A percentile compares a stretch with the other conserved stretches of the same genome.
Evolutionary conservation across 2,113 vertebrate genomes (phyloP).

Genomic region (Alethe diademata): DNA sequence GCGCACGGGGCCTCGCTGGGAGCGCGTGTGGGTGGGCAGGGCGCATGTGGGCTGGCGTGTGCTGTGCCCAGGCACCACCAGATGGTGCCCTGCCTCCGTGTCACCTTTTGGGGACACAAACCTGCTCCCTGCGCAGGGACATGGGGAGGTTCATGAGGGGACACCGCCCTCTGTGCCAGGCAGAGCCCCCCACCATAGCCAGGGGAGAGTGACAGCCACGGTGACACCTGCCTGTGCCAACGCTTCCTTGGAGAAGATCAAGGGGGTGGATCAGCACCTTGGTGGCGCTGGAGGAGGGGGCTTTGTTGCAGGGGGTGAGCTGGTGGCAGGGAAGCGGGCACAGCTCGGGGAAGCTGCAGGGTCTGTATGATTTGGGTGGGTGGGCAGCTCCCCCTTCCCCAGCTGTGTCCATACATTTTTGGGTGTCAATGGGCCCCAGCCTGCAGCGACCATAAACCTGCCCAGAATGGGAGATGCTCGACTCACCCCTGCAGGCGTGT

Average conservation of each 20-base stretch:
- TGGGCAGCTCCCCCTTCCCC: not conserved
- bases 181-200: not conserved
- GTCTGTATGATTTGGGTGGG: not conserved
- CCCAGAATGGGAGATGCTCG: not conserved
- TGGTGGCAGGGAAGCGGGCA: not conserved
- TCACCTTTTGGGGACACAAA: not conserved
- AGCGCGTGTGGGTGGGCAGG: not conserved
- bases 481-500: fast-evolving
- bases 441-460: not conserved
- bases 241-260: fast-evolving
- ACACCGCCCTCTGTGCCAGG: not conserved
- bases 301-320: not conserved
- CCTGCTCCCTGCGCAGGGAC: not conserved
- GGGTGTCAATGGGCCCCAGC: no score
- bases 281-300: not conserved
- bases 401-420: not conserved
- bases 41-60: not conserved
- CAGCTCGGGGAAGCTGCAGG: not conserved
- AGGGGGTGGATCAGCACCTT: not conserved
- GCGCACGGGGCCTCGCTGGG: fast-evolving
- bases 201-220: not conserved
- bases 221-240: not conserved
- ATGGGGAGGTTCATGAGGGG: not conserved
- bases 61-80: constrained; percentile 37
- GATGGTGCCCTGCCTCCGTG: constrained; percentile 17